phyloP scores from a whole-genome alignment of 2,888 invertebrate genomes.

The Lasioglossum malachurum region DNA sequence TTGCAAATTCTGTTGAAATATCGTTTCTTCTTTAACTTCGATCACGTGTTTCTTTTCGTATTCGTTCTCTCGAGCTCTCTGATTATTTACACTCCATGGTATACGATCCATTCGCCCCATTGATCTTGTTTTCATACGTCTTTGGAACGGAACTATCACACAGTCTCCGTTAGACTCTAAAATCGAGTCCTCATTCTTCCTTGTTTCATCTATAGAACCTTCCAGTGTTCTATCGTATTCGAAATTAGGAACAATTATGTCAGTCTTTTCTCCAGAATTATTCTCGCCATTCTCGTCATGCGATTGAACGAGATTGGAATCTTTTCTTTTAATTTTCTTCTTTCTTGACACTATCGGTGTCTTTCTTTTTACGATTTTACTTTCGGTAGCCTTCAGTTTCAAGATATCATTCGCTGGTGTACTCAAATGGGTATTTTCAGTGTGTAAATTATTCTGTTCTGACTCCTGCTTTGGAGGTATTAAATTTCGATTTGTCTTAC shows the following conservation, averaged over 20 bases:
- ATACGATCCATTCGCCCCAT: not conserved
- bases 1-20: conserved; percentile 1
- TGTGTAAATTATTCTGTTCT: not conserved
- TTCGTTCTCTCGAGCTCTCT: not conserved
- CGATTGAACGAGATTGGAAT: not conserved
- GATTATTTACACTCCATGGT: not conserved
- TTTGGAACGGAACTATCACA: not conserved
- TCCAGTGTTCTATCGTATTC: not conserved
- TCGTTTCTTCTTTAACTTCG: not conserved
- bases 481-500: not conserved
- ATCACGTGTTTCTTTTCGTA: not conserved
- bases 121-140: not conserved
- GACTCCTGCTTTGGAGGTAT: not conserved
- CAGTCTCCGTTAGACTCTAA: not conserved
- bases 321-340: not conserved
- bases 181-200: not conserved
- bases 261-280: too few relatives aligned
- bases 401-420: not conserved
- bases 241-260: not conserved
- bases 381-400: not conserved
- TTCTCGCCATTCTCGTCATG: not conserved
- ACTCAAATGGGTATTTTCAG: not conserved
- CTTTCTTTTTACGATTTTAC: not conserved
- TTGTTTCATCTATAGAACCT: not conserved
- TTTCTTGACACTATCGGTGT: not conserved